These are phyloP conservation scores for Podarcis cretensis DNA, from an alignment of 2,113 vertebrate genomes.

Conservation along the genomic window DNA sequence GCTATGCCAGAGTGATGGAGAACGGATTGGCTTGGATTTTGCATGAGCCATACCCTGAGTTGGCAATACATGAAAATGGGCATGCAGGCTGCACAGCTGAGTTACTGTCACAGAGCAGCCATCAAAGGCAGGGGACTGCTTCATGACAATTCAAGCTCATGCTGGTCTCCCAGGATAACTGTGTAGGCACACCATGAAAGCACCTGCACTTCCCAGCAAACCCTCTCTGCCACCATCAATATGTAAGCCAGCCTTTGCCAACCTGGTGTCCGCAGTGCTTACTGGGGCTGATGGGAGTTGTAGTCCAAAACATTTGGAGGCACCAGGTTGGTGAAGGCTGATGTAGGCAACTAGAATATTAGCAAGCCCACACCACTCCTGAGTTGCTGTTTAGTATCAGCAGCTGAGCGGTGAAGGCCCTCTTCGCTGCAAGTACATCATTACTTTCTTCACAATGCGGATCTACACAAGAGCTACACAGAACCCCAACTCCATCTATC, in stretches of 20 bases:
- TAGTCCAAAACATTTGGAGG: no score
- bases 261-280: no score
- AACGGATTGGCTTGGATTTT: background rate
- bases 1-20: background rate
- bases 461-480: no score
- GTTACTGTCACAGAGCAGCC: background rate
- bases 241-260: background rate
- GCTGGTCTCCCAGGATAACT: background rate
- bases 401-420: background rate
- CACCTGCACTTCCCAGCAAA: background rate
- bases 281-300: no score
- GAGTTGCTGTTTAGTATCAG: background rate
- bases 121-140: background rate
- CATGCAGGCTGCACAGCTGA: background rate
- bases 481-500: no score
- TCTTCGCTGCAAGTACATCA: background rate
- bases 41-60: background rate
- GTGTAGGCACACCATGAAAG: background rate
- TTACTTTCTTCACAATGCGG: no score
- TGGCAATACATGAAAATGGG: background rate
- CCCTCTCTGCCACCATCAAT: background rate
- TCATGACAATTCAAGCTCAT: background rate
- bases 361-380: background rate
- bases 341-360: no score
- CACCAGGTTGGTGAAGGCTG: no score